A percentile compares a stretch with the other conserved stretches of the same genome.
These are phyloP conservation scores for Marmota flaviventris DNA, from an alignment of 2,113 vertebrate species.

Conservation along the genomic window DNA sequence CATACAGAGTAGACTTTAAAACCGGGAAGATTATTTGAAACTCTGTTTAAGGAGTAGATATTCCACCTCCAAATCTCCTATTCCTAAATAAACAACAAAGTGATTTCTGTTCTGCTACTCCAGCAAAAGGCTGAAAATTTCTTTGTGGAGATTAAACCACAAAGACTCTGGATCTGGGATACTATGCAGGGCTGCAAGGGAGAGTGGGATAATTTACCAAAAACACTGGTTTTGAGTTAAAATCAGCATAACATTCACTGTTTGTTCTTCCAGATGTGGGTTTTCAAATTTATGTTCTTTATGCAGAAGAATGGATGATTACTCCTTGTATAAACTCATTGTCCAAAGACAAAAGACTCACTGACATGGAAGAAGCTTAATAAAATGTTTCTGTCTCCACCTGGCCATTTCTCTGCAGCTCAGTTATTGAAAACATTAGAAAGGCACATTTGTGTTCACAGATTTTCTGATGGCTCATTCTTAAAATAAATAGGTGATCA, in stretches of 20 bases:
- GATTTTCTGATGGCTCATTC: background rate
- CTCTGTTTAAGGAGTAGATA: background rate
- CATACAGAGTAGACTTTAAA: background rate
- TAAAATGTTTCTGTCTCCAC: background rate
- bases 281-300: background rate
- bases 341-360: background rate
- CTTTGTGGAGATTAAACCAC: background rate
- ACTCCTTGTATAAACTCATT: background rate
- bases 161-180: background rate
- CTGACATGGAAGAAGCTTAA: background rate
- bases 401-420: background rate
- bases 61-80: background rate
- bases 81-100: background rate
- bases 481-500: background rate
- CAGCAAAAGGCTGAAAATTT: background rate
- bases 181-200: background rate
- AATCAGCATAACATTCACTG: background rate
- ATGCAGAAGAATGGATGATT: background rate
- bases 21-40: background rate
- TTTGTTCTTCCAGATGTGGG: background rate
- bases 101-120: background rate
- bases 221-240: background rate
- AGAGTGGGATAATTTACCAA: background rate
- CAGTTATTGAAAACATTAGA: background rate
- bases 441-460: background rate